Percentiles rank a stretch among this genome's conserved stretches.
phyloP scores from a whole-genome alignment of 1,140 invertebrate species.

The Akabosia matsudoensis region DNA sequence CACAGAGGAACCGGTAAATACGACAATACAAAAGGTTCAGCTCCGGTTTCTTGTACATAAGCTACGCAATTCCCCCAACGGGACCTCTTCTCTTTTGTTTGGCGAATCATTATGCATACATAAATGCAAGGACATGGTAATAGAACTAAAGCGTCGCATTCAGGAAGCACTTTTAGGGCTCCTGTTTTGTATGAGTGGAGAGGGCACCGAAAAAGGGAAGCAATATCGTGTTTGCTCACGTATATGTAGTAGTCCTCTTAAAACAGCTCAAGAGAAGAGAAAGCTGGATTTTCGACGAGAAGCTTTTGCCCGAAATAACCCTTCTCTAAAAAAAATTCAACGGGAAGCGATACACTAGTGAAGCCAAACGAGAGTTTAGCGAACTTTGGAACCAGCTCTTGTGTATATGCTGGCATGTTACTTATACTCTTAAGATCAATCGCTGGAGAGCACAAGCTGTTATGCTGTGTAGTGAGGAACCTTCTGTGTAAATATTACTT shows the following conservation, averaged over 20 bases:
- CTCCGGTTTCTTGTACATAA: too few relatives aligned
- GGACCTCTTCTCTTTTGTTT: slow-evolving; percentile 8
- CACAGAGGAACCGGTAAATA: too few relatives aligned
- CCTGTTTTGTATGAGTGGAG: slow-evolving; percentile 8
- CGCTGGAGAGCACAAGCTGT: not conserved
- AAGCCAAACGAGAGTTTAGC: not conserved
- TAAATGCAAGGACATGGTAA: slow-evolving; percentile 16
- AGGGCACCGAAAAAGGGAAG: not conserved
- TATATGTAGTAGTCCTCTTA: too few relatives aligned
- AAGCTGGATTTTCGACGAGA: too few relatives aligned
- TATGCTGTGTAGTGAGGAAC: not conserved
- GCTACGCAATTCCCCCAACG: not conserved
- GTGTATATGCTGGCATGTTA: not conserved
- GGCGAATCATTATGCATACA: slow-evolving; percentile 6
- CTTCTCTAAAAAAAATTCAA: not conserved
- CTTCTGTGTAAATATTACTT: not conserved
- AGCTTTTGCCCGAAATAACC: too few relatives aligned
- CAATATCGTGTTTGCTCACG: too few relatives aligned
- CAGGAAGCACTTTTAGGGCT: not conserved
- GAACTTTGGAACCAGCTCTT: not conserved
- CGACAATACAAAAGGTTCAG: too few relatives aligned
- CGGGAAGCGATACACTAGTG: not conserved
- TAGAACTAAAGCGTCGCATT: slow-evolving; percentile 1
- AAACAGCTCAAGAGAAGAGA: too few relatives aligned
- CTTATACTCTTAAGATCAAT: not conserved